A percentile compares a stretch with the other conserved stretches of the same genome.
Conservation (phyloP, 23 tunicate genomes). For the Halocynthia aurantium region DNA sequence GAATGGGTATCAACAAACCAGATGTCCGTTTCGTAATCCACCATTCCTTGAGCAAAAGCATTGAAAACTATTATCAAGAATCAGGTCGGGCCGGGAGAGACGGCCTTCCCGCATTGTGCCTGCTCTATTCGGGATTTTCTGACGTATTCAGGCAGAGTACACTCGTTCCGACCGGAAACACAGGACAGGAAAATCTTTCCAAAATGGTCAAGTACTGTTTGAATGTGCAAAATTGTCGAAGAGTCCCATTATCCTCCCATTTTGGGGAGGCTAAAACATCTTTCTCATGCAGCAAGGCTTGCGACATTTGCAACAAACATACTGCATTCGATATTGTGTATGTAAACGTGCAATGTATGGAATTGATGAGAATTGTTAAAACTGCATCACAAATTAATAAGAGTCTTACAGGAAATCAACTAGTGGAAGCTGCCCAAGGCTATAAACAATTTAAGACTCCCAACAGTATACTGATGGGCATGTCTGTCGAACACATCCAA, state of each 20-base stretch:
- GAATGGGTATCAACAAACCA: constrained; percentile 92
- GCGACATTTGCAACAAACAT: constrained; percentile 41
- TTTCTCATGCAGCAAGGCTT: constrained; percentile 27
- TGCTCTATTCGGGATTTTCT: constrained; percentile 58
- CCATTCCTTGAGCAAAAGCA: constrained; percentile 71
- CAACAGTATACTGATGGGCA: constrained; percentile 8
- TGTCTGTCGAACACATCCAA: constrained; percentile 20
- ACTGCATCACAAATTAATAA: not conserved
- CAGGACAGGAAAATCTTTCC: constrained; percentile 39
- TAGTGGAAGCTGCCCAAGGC: constrained; percentile 65
- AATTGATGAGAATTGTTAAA: not conserved
- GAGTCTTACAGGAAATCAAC: constrained; percentile 55
- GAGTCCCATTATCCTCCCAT: constrained; percentile 33
- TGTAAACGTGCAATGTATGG: not conserved
- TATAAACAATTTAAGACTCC: constrained; percentile 41
- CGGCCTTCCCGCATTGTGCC: constrained; percentile 73
- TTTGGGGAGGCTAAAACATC: constrained; percentile 38
- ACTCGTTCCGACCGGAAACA: constrained; percentile 50
- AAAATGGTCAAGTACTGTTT: constrained; percentile 61
- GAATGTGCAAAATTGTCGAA: constrained; percentile 43
- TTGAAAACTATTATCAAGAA: constrained; percentile 94
- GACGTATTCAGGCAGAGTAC: constrained; percentile 57
- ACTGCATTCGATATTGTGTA: not conserved
- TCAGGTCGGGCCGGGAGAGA: constrained; percentile 93
- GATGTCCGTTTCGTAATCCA: constrained; percentile 91